A percentile compares a stretch with the other conserved stretches of the same genome.
phyloP scores from a whole-genome alignment of 2,888 invertebrate genomes.

The Shargacucullia verbasci region DNA sequence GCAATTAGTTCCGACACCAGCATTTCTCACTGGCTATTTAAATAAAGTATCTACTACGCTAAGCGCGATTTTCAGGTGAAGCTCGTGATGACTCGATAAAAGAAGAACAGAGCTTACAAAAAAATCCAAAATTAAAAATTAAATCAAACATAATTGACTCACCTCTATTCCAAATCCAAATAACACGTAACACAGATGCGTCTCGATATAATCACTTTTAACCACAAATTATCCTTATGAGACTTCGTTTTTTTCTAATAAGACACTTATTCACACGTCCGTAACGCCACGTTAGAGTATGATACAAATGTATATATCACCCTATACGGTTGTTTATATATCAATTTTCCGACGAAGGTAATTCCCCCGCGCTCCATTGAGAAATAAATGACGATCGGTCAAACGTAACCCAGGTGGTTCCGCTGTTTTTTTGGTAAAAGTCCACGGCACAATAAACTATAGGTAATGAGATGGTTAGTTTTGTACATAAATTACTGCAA shows the following conservation, averaged over 20 bases:
- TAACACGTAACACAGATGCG: constrained; percentile 10
- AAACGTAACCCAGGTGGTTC: constrained; percentile 31
- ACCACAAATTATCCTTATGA: constrained; percentile 22
- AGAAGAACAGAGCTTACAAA: too few species aligned
- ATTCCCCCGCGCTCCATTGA: constrained; percentile 62
- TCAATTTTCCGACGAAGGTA: constrained; percentile 57
- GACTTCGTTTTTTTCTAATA: constrained; percentile 17
- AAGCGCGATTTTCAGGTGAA: too few species aligned
- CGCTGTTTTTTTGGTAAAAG: constrained; percentile 22
- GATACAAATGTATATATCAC: constrained; percentile 54
- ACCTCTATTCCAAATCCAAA: constrained; percentile 23
- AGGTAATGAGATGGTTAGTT: not conserved
- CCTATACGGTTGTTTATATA: constrained; percentile 64
- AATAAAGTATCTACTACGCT: too few species aligned
- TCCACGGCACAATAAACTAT: not conserved
- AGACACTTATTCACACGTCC: constrained; percentile 20
- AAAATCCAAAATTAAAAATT: too few species aligned
- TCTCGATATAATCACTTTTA: constrained; percentile 10
- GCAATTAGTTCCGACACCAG: too few species aligned
- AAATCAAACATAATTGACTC: constrained; percentile 9
- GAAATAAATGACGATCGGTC: constrained; percentile 26
- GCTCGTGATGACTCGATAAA: too few species aligned
- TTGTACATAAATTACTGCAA: not conserved
- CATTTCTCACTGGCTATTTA: too few species aligned
- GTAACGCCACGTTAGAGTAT: constrained; percentile 21